phyloP scores from a whole-genome alignment of 30 jellyfish, hydroid and myxozoan species.

The Aurelia coerulea region DNA sequence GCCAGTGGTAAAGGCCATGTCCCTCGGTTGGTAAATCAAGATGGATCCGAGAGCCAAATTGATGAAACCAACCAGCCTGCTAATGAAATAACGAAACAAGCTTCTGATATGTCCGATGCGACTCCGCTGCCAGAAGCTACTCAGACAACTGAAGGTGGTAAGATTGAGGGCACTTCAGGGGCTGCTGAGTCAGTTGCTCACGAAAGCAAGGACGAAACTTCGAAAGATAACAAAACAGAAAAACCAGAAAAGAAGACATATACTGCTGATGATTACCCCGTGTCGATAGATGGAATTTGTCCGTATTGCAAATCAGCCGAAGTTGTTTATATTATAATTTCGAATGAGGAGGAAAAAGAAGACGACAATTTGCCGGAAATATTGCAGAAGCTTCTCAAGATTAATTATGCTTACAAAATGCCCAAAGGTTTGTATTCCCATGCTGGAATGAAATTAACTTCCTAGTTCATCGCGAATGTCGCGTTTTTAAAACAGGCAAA shows the following conservation, averaged over 20 bases:
- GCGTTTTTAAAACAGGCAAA: too few relatives aligned
- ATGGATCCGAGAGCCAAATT: neutral
- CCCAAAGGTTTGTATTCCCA: slow-evolving; percentile 70
- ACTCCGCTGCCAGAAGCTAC: neutral
- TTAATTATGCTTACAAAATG: slow-evolving; percentile 69
- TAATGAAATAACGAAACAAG: neutral
- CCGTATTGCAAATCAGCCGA: slow-evolving; percentile 89
- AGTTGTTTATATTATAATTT: slow-evolving; percentile 82
- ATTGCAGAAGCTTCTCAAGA: slow-evolving; percentile 50
- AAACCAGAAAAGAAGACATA: slow-evolving; percentile 24
- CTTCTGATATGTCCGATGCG: neutral
- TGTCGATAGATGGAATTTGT: slow-evolving; percentile 86
- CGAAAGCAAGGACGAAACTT: neutral
- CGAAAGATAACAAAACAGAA: neutral
- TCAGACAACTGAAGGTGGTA: neutral
- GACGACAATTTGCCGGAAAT: slow-evolving; percentile 73
- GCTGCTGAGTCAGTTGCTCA: slow-evolving; percentile 8
- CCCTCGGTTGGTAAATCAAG: slow-evolving; percentile 5
- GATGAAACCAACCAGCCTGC: neutral
- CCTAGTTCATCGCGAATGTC: too few relatives aligned
- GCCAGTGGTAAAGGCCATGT: slow-evolving; percentile 27
- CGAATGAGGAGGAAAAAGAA: slow-evolving; percentile 25
- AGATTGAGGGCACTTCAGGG: neutral
- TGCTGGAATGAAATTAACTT: neutral
- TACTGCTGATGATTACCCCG: slow-evolving; percentile 89